Base-by-base conservation (phyloP, 2,797 vertebrate genomes). In the Selene dorsalis region DNA sequence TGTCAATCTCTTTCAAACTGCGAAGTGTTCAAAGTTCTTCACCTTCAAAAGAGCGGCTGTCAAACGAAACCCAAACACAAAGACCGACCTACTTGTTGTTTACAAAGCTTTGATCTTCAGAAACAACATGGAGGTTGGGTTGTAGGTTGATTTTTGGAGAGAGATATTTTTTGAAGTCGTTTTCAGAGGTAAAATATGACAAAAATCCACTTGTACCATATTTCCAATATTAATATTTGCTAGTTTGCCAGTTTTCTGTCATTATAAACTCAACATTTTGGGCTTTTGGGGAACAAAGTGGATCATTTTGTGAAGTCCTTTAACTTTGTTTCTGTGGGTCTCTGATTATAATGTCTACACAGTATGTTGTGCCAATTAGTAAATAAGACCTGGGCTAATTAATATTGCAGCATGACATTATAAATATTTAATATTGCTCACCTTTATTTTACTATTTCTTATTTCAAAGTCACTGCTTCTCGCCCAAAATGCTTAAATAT, bases 401-500 rank as follows among this genome's bases (percentile, higher is more conserved):
- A 59, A 35, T 11, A 18, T 47, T 3, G 38, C 14, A 11, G 0
- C 2, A 50, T 62, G 41, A 64, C 30, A 32, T n/a, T 26, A 48
- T 59, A 48, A 61, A 20, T 4, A 56, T 3, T 3, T 47, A 4
- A 74, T 22, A 50, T 7, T 24, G 1, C 3, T 4, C 6, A 14
- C 4, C 8, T 61, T 16, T 52, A 26, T 24, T n/a, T 32, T 8
- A 10, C 28, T 5, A 28, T 48, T 60, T 26, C 26, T 39, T 48
- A 30, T 65, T 66, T 56, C 16, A n/a, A 4, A 61, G 13, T 28
- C 4, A 16, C 6, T 6, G 14, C 50, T 59, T 45, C 35, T 35
- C 11, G 41, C 41, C 35, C 58, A 35, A 74, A 86, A 83, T 60
- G 24, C 65, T 69, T 13, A 74, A 73, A 67, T 73, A 24, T 60